Base-by-base conservation (phyloP, 2,888 invertebrate species). In the Nymphalis polychloros region DNA sequence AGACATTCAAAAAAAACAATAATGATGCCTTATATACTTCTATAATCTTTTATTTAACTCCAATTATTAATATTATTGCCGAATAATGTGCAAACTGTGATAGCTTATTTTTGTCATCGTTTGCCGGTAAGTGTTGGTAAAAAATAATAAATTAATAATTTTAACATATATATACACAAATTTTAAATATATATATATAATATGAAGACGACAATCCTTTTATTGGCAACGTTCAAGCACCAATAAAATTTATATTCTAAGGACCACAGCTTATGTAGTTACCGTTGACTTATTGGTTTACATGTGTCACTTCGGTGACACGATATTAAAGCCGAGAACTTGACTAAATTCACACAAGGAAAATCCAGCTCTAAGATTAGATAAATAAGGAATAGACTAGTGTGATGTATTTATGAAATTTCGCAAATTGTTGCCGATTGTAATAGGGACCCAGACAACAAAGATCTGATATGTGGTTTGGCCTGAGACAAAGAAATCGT, bases 401-500 rank as follows among this genome's bases (percentile, higher is more conserved):
- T 35, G 20, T 67, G 35, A 17, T 47, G 55, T 8, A 19, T 20
- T 62, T 60, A 23, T 46, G 31, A 50, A 47, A 41, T 52, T 23
- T 55, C 10, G 20, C 19, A 16, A 49, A 10, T 31, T 50, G 23
- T 50, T 52, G 27, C 41, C 48, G 67, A 31, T 53, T 72, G 69
- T 64, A 71, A 63, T 48, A 59, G 67, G 48, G 41, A 64, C 61
- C 67, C 73, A 75, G 74, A 77, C 76, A 76, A 76, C 74, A 75
- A 74, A 77, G 78, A 75, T 77, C 72, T 71, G 74, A 77, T 77
- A 86, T 85, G 79, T 84, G 84, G 87, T 87, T 87, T 79, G 75
- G 73, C 65, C 52, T 66, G 55, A 78, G 81, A 87, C 88, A 89
- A 89, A 88, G 86, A 83, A 83, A 74, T 81, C 81, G 80, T 85